phyloP scores from a whole-genome alignment of 2,888 invertebrate species.

The Cephalotes varians region DNA sequence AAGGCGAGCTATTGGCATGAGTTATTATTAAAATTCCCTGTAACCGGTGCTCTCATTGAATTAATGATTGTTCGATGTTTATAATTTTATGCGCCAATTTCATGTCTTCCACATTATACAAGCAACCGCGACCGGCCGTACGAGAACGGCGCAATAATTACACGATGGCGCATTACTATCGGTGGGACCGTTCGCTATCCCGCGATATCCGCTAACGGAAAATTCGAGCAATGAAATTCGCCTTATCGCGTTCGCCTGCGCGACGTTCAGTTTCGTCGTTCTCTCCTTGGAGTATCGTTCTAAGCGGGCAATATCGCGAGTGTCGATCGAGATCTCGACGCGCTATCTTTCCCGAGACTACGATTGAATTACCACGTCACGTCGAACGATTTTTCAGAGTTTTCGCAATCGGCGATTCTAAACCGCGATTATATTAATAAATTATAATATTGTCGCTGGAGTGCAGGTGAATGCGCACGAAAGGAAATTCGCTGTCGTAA shows the following conservation, averaged over 20 bases:
- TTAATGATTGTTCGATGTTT: conserved; percentile 59
- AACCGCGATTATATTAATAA: conserved; percentile 63
- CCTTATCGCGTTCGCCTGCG: conserved; percentile 48
- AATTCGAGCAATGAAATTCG: conserved; percentile 42
- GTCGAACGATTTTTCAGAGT: background rate
- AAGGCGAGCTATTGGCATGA: conserved; percentile 40
- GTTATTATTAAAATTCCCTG: conserved; percentile 53
- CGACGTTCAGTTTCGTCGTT: conserved; percentile 35
- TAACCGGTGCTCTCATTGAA: conserved; percentile 51
- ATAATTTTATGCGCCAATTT: conserved; percentile 57
- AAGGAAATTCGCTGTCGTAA: conserved; percentile 33
- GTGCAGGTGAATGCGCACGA: conserved; percentile 15
- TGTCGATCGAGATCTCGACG: conserved; percentile 62
- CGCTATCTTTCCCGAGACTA: conserved; percentile 37
- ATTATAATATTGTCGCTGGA: conserved; percentile 55
- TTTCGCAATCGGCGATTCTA: conserved; percentile 45
- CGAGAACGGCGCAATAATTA: conserved; percentile 49
- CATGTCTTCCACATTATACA: conserved; percentile 44
- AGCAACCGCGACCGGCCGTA: conserved; percentile 30
- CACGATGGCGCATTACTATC: conserved; percentile 48
- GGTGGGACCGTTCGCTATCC: conserved; percentile 3
- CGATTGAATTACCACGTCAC: conserved; percentile 64
- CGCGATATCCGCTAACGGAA: conserved; percentile 11
- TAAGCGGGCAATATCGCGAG: conserved; percentile 40
- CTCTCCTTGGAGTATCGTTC: conserved; percentile 24